Evolutionary conservation across 2,797 vertebrate species (phyloP).

Genomic region (Caiman crocodilus): DNA sequence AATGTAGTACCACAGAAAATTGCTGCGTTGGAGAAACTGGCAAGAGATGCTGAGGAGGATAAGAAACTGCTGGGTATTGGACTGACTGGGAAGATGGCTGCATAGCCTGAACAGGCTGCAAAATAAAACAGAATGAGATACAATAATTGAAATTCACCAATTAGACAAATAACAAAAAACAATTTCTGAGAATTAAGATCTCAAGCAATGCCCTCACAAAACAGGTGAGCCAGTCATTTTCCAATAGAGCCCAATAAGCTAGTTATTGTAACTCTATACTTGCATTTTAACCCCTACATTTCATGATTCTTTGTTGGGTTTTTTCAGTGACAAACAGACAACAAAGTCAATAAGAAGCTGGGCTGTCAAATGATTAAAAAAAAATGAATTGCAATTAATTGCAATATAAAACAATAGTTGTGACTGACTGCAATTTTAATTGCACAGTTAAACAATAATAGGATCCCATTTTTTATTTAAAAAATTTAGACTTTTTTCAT

Average conservation of each 20-base stretch:
- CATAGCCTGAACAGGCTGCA: slow-evolving; percentile 80
- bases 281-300: background rate
- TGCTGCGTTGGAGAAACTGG: slow-evolving; percentile 89
- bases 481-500: background rate
- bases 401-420: too few relatives aligned
- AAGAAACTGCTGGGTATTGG: slow-evolving; percentile 92
- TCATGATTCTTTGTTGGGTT: background rate
- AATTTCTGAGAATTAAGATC: background rate
- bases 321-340: background rate
- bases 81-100: slow-evolving; percentile 87
- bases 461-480: too few relatives aligned
- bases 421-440: too few relatives aligned
- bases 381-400: too few relatives aligned
- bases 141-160: slow-evolving; percentile 40
- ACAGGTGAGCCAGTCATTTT: background rate
- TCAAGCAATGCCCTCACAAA: slow-evolving; percentile 15
- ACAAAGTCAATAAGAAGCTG: background rate
- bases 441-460: too few relatives aligned
- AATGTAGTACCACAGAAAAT: slow-evolving; percentile 86
- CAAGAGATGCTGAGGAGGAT: slow-evolving; percentile 92
- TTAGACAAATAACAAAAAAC: background rate
- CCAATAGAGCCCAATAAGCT: background rate
- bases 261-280: background rate
- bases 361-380: too few relatives aligned
- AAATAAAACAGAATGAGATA: slow-evolving; percentile 60